Evolutionary conservation across 2,797 vertebrate species (phyloP).

Genomic region (Sebastes itinus): DNA sequence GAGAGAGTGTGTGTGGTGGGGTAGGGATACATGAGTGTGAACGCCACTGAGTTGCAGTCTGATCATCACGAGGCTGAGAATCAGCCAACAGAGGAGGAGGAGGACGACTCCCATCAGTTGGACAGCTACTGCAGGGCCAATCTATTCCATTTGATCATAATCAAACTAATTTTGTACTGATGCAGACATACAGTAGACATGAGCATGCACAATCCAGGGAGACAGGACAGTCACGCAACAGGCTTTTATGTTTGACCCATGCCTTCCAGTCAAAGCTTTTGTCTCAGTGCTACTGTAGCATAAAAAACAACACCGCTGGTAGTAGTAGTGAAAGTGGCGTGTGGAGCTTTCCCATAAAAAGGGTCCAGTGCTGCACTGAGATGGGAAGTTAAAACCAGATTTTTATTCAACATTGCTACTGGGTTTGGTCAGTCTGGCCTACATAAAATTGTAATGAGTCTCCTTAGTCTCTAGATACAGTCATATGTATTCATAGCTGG

Average conservation of each 20-base stretch:
- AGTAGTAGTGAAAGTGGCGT: constrained; percentile 18
- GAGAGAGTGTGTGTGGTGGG: constrained; percentile 37
- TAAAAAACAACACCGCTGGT: constrained; percentile 23
- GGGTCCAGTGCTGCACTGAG: not conserved
- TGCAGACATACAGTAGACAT: not conserved
- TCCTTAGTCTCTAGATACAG: not conserved
- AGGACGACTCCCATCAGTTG: constrained; percentile 12
- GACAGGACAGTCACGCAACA: constrained; percentile 20
- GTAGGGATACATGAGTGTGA: constrained; percentile 33
- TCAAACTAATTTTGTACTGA: constrained; percentile 48
- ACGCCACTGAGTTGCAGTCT: constrained; percentile 27
- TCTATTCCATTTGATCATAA: constrained; percentile 41
- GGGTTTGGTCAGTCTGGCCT: constrained; percentile 13
- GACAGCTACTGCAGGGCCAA: constrained; percentile 37
- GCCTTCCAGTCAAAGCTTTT: constrained; percentile 67
- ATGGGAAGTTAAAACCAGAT: constrained; percentile 1
- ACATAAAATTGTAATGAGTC: constrained; percentile 12
- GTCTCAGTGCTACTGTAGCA: constrained; percentile 59
- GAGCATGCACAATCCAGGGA: not conserved
- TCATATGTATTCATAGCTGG: not conserved
- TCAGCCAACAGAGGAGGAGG: constrained; percentile 4
- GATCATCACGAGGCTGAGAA: constrained; percentile 42
- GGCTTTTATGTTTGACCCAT: constrained; percentile 60
- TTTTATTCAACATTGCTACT: not conserved
- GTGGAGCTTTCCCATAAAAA: constrained; percentile 20